Evolutionary conservation across 1,140 invertebrate species (phyloP).

Genomic region (Hormaphis cornu): DNA sequence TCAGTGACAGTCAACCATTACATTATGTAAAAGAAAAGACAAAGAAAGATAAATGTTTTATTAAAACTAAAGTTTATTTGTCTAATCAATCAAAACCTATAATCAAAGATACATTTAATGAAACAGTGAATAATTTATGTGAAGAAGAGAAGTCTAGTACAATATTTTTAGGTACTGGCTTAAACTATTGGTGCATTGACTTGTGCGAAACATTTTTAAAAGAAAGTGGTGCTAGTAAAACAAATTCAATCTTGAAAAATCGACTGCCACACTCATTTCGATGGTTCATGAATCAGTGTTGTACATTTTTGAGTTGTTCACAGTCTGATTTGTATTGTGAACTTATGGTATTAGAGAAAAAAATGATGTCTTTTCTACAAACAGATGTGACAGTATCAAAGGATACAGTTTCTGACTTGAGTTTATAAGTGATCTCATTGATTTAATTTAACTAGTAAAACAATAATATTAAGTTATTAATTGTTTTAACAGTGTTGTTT

Average conservation of each 20-base stretch:
- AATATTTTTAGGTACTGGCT: conserved; percentile 11
- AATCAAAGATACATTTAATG: background rate
- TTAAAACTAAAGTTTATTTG: background rate
- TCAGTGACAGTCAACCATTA: background rate
- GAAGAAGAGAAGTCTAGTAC: conserved; percentile 3
- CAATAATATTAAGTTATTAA: too few species aligned
- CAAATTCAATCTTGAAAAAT: background rate
- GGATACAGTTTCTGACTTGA: background rate
- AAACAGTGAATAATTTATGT: background rate
- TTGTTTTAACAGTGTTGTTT: too few species aligned
- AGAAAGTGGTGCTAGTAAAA: background rate
- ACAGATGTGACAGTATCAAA: background rate
- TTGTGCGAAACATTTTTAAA: background rate
- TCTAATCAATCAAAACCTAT: background rate
- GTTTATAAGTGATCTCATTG: background rate
- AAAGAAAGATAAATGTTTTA: background rate
- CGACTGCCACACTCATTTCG: conserved; percentile 7
- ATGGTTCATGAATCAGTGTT: conserved; percentile 2
- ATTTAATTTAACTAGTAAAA: too few species aligned
- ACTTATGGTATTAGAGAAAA: conserved; percentile 1
- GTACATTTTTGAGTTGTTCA: background rate
- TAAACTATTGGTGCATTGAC: background rate
- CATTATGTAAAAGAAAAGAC: background rate
- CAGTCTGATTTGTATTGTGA: background rate
- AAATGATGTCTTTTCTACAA: background rate